A percentile compares a stretch with the other conserved stretches of the same genome.
These are phyloP conservation scores for Therioaphis trifolii DNA, from an alignment of 2,888 invertebrate species.

Conservation along the genomic window DNA sequence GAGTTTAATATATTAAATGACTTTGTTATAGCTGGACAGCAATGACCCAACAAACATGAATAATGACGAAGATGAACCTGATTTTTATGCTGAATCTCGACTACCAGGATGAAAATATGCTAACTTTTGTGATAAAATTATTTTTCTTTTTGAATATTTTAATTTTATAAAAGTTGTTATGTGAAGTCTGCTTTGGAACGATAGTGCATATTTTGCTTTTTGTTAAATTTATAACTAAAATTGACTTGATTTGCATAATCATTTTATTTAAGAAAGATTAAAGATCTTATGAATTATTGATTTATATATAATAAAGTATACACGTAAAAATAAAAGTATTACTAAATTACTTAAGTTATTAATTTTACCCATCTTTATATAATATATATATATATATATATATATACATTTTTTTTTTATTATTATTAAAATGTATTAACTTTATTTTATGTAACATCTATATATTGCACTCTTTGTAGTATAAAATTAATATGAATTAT, in stretches of 20 bases:
- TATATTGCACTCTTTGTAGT: not conserved
- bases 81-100: slow-evolving; percentile 93
- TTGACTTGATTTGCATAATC: not conserved
- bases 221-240: not conserved
- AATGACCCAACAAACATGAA: slow-evolving; percentile 79
- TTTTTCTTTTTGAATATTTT: not conserved
- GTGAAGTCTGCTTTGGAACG: not conserved
- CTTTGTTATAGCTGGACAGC: slow-evolving; percentile 81
- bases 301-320: not conserved
- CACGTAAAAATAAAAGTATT: not conserved
- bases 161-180: not conserved
- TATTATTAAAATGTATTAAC: not conserved
- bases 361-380: not conserved
- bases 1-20: not conserved
- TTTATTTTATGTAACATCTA: too few species aligned
- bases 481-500: not conserved
- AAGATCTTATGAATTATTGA: not conserved
- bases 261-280: too few species aligned
- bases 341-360: not conserved
- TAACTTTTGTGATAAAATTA: not conserved
- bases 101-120: slow-evolving; percentile 76
- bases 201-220: not conserved
- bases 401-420: not conserved
- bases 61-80: slow-evolving; percentile 83
- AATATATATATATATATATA: not conserved